These are phyloP conservation scores for Erethizon dorsatum DNA, from an alignment of 2,797 vertebrate genomes.

Conservation along the genomic window DNA sequence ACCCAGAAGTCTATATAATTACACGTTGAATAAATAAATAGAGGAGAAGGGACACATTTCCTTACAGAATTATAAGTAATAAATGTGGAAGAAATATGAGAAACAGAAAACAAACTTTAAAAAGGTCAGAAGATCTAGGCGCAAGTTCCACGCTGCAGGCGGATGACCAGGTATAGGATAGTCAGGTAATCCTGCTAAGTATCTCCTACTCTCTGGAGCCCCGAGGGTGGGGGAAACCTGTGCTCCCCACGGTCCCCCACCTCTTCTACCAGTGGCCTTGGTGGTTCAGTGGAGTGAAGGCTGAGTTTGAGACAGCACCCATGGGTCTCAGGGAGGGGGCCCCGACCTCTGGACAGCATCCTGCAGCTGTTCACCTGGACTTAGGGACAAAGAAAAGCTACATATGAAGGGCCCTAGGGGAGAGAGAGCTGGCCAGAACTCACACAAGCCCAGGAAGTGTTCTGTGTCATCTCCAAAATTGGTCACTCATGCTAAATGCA, in stretches of 20 bases:
- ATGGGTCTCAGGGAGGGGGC: background rate
- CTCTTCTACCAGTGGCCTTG: background rate
- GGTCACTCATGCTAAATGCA: background rate
- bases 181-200: background rate
- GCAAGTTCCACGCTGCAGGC: background rate
- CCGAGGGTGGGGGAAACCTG: background rate
- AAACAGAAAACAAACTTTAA: conserved; percentile 12
- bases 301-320: background rate
- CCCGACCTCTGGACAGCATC: background rate
- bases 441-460: background rate
- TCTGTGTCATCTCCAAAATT: background rate
- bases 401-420: background rate
- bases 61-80: conserved; percentile 60
- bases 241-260: background rate
- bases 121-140: background rate
- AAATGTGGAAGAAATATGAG: conserved; percentile 45
- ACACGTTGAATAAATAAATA: conserved; percentile 62
- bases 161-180: background rate
- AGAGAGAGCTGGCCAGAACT: background rate
- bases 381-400: background rate
- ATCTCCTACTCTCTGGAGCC: background rate
- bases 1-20: conserved; percentile 61
- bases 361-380: background rate
- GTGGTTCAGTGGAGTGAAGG: background rate
- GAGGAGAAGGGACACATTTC: background rate